Percentiles rank a stretch among this genome's conserved stretches.
Conservation (phyloP, 1,140 invertebrate genomes). For the Acromyrmex echinatior region DNA sequence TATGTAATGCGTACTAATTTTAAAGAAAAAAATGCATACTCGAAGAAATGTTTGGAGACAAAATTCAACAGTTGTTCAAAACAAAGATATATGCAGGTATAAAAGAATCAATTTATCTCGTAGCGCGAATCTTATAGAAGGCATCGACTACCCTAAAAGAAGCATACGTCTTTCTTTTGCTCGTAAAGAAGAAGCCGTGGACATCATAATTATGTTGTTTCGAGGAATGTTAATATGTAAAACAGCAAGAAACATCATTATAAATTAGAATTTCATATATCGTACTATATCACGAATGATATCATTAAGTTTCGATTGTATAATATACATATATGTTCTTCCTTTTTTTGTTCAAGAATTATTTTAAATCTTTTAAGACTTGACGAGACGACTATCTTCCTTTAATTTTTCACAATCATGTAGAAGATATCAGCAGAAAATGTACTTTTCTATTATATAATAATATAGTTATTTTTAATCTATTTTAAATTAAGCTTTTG, state of each 20-base stretch:
- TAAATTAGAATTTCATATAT: background rate
- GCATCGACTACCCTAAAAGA: slow-evolving; percentile 57
- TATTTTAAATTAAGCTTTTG: background rate
- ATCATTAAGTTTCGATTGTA: background rate
- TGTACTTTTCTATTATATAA: background rate
- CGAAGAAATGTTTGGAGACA: background rate
- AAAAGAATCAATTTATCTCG: slow-evolving; percentile 61
- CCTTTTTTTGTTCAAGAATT: background rate
- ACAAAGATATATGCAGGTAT: background rate
- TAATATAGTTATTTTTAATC: background rate
- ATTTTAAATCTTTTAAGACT: background rate
- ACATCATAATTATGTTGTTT: background rate
- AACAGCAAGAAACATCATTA: background rate
- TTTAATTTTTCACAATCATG: background rate
- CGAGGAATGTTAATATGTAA: slow-evolving; percentile 15
- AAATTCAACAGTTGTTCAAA: background rate
- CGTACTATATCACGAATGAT: background rate
- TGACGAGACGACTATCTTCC: background rate
- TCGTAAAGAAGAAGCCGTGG: background rate
- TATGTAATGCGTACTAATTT: background rate
- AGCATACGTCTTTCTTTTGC: slow-evolving; percentile 50
- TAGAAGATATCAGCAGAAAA: background rate
- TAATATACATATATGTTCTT: background rate
- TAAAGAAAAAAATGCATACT: background rate
- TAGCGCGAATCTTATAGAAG: slow-evolving; percentile 54